A percentile compares a stretch with the other conserved stretches of the same genome.
These are phyloP conservation scores for Manis javanica DNA, from an alignment of 2,797 vertebrate species.

Conservation along the genomic window DNA sequence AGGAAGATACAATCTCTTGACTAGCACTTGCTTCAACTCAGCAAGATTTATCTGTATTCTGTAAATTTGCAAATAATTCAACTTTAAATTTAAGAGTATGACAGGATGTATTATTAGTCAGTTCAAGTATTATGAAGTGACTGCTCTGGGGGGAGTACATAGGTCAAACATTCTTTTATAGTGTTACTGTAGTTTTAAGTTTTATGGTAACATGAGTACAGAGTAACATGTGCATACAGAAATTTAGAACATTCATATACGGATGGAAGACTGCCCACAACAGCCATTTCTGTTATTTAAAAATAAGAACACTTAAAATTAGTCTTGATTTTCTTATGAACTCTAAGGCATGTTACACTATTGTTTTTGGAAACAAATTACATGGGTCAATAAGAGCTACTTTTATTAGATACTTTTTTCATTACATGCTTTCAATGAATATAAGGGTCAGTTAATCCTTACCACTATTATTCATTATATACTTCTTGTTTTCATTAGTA, in stretches of 20 bases:
- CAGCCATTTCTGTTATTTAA: neutral
- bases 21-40: neutral
- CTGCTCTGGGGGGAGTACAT: neutral
- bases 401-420: constrained; percentile 51
- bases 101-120: neutral
- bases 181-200: constrained; percentile 25
- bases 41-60: neutral
- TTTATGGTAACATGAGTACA: neutral
- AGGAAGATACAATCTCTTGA: neutral
- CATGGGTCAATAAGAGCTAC: neutral
- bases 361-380: neutral
- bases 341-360: neutral
- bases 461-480: neutral
- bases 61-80: constrained; percentile 6
- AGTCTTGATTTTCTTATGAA: constrained; percentile 40
- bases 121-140: neutral
- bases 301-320: constrained; percentile 40
- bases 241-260: neutral
- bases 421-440: constrained; percentile 26
- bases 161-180: neutral
- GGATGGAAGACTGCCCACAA: neutral
- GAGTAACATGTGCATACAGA: neutral
- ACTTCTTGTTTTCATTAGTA: constrained; percentile 63
- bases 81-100: constrained; percentile 43
- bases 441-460: neutral